Conservation (phyloP, 2,797 vertebrate species). For the Argentina silus region DNA sequence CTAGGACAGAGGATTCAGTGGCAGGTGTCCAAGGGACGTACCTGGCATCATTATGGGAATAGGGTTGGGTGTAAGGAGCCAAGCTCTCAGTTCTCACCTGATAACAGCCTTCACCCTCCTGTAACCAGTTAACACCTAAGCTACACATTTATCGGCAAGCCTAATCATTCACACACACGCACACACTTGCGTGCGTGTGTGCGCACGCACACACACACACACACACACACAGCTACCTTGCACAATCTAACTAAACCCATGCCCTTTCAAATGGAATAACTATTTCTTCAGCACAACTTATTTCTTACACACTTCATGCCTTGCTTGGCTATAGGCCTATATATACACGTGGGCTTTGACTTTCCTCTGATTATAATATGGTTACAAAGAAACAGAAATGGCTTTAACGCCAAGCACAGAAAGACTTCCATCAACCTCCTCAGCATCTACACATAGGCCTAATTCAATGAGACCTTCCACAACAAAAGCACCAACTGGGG, state of each 20-base stretch:
- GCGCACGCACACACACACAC: background rate
- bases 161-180: background rate
- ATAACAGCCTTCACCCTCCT: background rate
- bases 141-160: background rate
- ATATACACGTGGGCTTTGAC: background rate
- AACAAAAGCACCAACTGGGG: conserved; percentile 32
- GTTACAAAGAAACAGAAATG: no score
- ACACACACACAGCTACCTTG: conserved; percentile 6
- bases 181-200: no score
- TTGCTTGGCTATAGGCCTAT: background rate
- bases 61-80: background rate
- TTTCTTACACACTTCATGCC: background rate
- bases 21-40: background rate
- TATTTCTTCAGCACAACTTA: background rate
- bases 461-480: background rate
- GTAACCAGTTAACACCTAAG: background rate
- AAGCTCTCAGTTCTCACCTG: background rate
- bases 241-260: background rate
- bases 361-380: no score
- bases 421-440: background rate
- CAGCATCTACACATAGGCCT: background rate
- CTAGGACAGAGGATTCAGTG: background rate
- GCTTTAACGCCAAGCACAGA: no score
- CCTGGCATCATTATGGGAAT: background rate
- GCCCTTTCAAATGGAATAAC: background rate